Evolutionary conservation across 2,888 invertebrate species (phyloP).

Genomic region (Dolomedes plantarius): DNA sequence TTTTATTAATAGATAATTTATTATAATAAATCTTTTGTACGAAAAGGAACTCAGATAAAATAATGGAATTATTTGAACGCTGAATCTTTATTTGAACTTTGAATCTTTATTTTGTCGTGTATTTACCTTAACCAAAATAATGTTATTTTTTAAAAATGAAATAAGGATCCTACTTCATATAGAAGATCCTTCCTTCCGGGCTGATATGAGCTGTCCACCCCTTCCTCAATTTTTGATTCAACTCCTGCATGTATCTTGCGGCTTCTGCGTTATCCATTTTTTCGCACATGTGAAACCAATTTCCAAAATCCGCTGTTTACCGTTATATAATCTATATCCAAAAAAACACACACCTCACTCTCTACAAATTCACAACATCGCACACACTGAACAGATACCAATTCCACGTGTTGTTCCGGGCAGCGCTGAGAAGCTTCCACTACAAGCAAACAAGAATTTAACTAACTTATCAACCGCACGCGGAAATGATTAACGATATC

Average conservation of each 20-base stretch:
- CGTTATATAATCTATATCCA: background rate
- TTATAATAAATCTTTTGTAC: no score
- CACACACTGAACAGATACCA: background rate
- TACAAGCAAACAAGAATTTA: background rate
- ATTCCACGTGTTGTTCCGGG: background rate
- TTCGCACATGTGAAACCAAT: background rate
- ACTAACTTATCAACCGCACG: background rate
- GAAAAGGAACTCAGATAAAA: no score
- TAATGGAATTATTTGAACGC: no score
- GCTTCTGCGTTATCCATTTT: constrained; percentile 27
- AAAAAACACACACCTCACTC: background rate
- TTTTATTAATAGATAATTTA: no score
- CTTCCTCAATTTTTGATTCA: constrained; percentile 79
- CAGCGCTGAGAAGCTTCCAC: background rate
- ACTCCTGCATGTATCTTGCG: constrained; percentile 36
- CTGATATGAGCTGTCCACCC: constrained; percentile 88
- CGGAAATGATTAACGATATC: background rate
- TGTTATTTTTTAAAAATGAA: no score
- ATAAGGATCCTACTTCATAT: constrained; percentile 87
- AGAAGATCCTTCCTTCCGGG: constrained; percentile 88
- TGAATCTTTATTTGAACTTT: no score
- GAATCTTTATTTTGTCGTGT: no score
- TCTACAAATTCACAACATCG: background rate
- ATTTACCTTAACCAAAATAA: no score
- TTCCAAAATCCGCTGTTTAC: background rate